Base-by-base conservation (phyloP, 2,888 invertebrate genomes). In the Pachycephus smyrnensis region DNA sequence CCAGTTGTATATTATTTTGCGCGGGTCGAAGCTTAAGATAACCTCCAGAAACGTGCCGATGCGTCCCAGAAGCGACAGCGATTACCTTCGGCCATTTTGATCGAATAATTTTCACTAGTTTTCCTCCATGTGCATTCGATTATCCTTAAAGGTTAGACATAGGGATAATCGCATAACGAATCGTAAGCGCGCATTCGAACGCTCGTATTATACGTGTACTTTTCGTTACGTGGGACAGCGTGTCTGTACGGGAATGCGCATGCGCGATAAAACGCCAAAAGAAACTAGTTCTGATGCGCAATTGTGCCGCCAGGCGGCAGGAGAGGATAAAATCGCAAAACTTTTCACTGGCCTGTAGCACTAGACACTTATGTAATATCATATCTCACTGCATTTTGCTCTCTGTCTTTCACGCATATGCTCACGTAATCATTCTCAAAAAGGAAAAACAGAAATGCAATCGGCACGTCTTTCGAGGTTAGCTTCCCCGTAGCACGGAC, bases 1-100 rank as follows among this genome's bases (percentile, higher is more conserved):
- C 91, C 91, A 91, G 91, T 90, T 90, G 91, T 90, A 90, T 88
- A 84, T 3, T 3, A 23, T 71, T 71, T 71, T 32, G 71, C 33
- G 9, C 23, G 23, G 23, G 55, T 23, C 23, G 55, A 55, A 55
- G 55, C 55, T 55, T 55, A 55, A 55, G 23, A 55, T 55, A 55
- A 55, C 55, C 55, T 55, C 55, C 23, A 55, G 55, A 55, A 23
- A 55, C 55, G 55, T 55, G 23, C 23, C 55, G 23, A 15, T 23
- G 23, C 55, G 55, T 55, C 55, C 55, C 55, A 55, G 55, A 55
- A 55, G 55, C 55, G 55, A 55, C 55, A 55, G 55, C 55, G 23
- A 55, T 55, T 23, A 23, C 9, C 23, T 23, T 55, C 55, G 23
- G 55, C 23, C 55, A 55, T 55, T 55, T 55, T 15, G 23, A 23